These are phyloP conservation scores for Pterocles gutturalis DNA, from an alignment of 2,113 vertebrate species.

Conservation along the genomic window DNA sequence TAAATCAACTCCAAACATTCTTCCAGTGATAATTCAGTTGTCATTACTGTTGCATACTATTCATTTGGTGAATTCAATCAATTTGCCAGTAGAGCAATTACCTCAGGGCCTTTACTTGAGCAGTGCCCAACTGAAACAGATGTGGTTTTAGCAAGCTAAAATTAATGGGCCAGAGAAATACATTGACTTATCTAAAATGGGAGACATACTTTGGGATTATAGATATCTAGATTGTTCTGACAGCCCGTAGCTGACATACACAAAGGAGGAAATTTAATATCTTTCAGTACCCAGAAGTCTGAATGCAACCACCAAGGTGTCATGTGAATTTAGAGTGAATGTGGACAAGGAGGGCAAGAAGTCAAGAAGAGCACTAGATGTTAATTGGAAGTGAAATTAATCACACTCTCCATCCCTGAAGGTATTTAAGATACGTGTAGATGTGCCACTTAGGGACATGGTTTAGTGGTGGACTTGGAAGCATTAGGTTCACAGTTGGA, in stretches of 20 bases:
- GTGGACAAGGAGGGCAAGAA: background rate
- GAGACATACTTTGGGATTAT: background rate
- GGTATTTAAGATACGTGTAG: background rate
- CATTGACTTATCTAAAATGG: background rate
- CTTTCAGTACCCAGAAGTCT: background rate
- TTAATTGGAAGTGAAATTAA: background rate
- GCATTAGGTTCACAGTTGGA: background rate
- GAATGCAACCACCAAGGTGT: background rate
- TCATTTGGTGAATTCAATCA: background rate
- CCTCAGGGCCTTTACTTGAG: background rate
- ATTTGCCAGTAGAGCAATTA: background rate
- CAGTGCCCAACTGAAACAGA: background rate
- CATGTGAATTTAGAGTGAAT: background rate
- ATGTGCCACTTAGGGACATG: accelerated
- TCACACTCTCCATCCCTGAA: background rate
- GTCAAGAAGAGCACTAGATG: background rate
- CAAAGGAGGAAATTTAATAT: background rate
- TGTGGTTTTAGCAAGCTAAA: background rate
- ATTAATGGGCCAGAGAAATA: background rate
- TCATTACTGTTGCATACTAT: background rate
- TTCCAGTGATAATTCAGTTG: background rate
- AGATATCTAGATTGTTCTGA: background rate
- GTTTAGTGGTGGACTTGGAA: background rate
- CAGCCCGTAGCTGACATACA: background rate
- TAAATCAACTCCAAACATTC: background rate